A percentile compares a stretch with the other conserved stretches of the same genome.
Evolutionary conservation across 2,113 vertebrate species (phyloP).

Genomic region (Callithrix jacchus): DNA sequence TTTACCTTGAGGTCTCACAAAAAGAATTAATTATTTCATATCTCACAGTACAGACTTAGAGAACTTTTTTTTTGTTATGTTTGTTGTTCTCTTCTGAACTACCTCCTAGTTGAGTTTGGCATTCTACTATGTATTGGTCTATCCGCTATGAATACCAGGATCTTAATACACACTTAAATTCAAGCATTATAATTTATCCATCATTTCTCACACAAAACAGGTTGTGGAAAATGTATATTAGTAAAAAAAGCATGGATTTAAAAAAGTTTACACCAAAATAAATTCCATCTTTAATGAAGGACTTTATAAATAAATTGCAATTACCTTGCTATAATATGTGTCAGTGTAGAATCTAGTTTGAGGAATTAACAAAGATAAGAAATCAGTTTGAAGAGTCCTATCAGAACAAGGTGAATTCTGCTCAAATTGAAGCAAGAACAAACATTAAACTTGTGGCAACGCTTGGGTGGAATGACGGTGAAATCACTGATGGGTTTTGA

Average conservation of each 20-base stretch:
- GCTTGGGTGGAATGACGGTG: background rate
- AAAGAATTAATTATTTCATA: background rate
- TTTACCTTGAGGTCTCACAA: background rate
- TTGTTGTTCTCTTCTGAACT: background rate
- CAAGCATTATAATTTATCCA: background rate
- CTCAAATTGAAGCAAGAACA: background rate
- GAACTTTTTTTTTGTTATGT: background rate
- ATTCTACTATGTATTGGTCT: background rate
- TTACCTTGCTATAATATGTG: background rate
- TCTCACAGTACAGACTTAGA: background rate
- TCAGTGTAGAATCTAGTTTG: background rate
- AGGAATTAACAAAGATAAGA: background rate
- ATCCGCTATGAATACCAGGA: background rate
- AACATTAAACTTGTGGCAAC: background rate
- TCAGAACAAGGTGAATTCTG: background rate
- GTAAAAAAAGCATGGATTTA: background rate
- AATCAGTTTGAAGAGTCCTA: background rate
- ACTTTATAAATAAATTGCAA: too few relatives aligned
- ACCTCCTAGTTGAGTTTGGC: background rate
- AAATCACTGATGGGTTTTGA: background rate
- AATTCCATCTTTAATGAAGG: background rate
- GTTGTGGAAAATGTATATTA: background rate
- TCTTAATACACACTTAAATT: background rate
- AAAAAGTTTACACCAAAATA: background rate
- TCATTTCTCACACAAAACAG: background rate